These are phyloP conservation scores for Odocoileus virginianus DNA, from an alignment of 2,113 vertebrate species.

Conservation along the genomic window DNA sequence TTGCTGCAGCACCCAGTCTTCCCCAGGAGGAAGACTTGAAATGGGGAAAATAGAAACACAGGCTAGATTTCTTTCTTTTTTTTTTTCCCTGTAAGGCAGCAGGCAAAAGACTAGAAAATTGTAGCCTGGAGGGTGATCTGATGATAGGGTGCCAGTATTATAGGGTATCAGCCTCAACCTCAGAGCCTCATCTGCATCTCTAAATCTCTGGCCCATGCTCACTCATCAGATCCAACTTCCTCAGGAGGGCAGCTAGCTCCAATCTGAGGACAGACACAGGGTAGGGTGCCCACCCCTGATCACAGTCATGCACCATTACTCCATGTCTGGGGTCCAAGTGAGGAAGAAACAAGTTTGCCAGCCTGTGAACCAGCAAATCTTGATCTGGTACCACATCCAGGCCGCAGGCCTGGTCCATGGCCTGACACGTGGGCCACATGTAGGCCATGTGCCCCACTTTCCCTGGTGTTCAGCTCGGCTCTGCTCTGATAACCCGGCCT, in stretches of 20 bases:
- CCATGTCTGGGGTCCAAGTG: neutral
- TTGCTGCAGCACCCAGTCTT: neutral
- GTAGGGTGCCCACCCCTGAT: neutral
- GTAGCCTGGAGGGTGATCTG: neutral
- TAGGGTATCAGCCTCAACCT: neutral
- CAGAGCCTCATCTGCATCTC: neutral
- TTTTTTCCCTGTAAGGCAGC: neutral
- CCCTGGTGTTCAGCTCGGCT: neutral
- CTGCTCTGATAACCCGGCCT: conserved; percentile 15
- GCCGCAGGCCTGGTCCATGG: neutral
- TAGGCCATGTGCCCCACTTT: neutral
- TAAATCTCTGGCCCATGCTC: neutral
- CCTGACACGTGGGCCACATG: neutral
- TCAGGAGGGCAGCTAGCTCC: neutral
- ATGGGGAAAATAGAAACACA: neutral
- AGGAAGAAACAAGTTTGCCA: neutral
- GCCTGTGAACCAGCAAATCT: neutral
- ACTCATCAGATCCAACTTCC: neutral
- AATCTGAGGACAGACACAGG: neutral
- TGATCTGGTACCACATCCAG: neutral
- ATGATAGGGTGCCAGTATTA: neutral
- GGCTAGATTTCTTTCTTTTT: neutral
- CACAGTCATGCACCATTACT: neutral
- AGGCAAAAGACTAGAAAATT: neutral
- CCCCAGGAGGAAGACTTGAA: neutral